A percentile compares a stretch with the other conserved stretches of the same genome.
Conservation (phyloP, 2,888 invertebrate species). For the Brachylomia viminalis region DNA sequence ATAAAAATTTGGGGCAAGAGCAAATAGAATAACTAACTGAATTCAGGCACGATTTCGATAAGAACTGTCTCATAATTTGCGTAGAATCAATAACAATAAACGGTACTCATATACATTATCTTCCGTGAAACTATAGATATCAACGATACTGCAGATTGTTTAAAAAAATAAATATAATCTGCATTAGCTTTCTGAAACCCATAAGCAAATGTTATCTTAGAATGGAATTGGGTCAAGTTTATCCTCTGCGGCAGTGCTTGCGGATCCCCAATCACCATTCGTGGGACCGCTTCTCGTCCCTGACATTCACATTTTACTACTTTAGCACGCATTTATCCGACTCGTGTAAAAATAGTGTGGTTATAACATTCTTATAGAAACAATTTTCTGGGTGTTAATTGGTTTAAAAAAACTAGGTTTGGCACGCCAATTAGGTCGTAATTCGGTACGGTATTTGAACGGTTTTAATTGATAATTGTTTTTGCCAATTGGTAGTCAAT, state of each 20-base stretch:
- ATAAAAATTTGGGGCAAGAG: constrained; percentile 50
- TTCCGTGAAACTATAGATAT: not conserved
- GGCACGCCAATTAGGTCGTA: constrained; percentile 17
- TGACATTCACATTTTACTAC: constrained; percentile 41
- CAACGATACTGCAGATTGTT: constrained; percentile 15
- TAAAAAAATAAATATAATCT: constrained; percentile 36
- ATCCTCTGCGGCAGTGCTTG: constrained; percentile 41
- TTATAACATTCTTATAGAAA: constrained; percentile 7
- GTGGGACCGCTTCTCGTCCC: constrained; percentile 18
- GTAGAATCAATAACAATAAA: not conserved
- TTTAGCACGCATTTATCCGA: constrained; percentile 27
- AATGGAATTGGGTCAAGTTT: constrained; percentile 66
- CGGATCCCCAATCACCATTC: constrained; percentile 26
- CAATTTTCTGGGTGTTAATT: constrained; percentile 31
- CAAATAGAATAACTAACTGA: constrained; percentile 46
- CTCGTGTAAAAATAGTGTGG: constrained; percentile 11
- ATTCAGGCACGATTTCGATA: constrained; percentile 20
- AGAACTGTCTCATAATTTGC: constrained; percentile 11
- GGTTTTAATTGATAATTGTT: constrained; percentile 30
- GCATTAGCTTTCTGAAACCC: constrained; percentile 48
- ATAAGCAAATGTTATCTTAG: constrained; percentile 53
- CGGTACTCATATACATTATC: not conserved
- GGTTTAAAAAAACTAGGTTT: constrained; percentile 32
- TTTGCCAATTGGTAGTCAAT: constrained; percentile 6
- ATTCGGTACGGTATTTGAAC: constrained; percentile 6